Conservation (phyloP, 2,888 invertebrate species). For the Chrysodeixis includens region DNA sequence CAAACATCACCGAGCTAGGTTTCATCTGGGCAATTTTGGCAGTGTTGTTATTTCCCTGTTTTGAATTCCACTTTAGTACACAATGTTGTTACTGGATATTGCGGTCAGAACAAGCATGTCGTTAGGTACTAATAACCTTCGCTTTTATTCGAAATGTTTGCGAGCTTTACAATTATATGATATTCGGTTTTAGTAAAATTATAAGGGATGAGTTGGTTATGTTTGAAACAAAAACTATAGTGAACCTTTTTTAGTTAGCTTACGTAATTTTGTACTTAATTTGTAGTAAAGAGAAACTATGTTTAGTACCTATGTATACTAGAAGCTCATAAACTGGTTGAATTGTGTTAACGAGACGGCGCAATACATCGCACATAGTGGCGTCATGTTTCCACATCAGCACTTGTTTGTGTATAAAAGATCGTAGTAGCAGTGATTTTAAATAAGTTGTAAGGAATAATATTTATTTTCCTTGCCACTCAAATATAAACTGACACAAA, state of each 20-base stretch:
- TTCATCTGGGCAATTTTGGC: slow-evolving; percentile 48
- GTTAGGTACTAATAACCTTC: slow-evolving; percentile 38
- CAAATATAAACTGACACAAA: not conserved
- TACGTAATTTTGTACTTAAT: no score
- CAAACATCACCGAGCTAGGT: not conserved
- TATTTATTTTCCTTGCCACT: not conserved
- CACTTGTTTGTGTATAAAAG: no score
- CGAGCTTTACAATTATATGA: not conserved
- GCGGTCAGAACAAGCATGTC: slow-evolving; percentile 27
- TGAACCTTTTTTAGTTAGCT: no score
- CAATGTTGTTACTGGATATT: slow-evolving; percentile 25
- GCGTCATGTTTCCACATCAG: no score
- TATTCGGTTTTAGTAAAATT: not conserved
- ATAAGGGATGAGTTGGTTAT: not conserved
- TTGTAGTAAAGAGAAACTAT: no score
- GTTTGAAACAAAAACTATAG: not conserved
- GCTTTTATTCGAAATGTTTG: slow-evolving; percentile 33
- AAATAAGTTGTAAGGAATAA: not conserved
- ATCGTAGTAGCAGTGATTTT: no score
- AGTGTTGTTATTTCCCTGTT: slow-evolving; percentile 33
- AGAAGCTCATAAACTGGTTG: no score
- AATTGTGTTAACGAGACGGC: no score
- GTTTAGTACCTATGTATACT: no score
- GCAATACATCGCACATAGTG: no score
- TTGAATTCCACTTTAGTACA: slow-evolving; percentile 29